Base-by-base conservation (phyloP, 2,113 vertebrate genomes). In the Calyptommatus sinebrachiatus region DNA sequence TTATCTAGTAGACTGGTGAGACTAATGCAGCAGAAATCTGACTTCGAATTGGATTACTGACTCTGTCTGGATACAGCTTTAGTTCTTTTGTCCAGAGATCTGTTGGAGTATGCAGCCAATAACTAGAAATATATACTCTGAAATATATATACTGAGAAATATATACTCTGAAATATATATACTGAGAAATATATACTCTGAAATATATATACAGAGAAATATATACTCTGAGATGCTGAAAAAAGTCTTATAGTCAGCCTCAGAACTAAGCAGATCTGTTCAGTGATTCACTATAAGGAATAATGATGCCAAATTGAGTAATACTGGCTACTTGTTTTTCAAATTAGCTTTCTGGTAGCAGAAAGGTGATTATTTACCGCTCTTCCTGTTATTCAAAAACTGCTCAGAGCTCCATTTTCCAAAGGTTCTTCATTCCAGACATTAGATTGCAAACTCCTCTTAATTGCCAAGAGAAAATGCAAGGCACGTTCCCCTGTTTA, bases 401-500 rank as follows among this genome's bases (percentile, higher is more conserved):
- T 2, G 71, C 48, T 66, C 71, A 2, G 28, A 12, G 11, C 26
- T 24, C n/a, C 41, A 61, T 53, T 86, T 85, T 10, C 29, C 28
- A 10, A 4, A 21, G 31, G 71, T 18, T 3, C 46, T 20, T 20
- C 24, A 20, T 48, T 69, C 66, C 14, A 5, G 35, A 50, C 66
- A 26, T 45, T 28, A 16, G 46, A 45, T 70, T 20, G 75, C 63
- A 10, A 7, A 1, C 74, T 35, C 8, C 26, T 48, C 21, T 68
- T 83, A 83, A 68, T 71, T 82, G 45, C 11, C 65, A 73, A 77
- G 9, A 35, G 0, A 73, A 2, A 0, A 75, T 1, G n/a, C 69
- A 48, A 62, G 66, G 83, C 74, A 76, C 62, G 69, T 12, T 76
- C 68, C 72, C 22, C 4, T 66, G 73, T 83, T 83, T n/a, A 81